Evolutionary conservation across 1,140 invertebrate genomes (phyloP).

Genomic region (Adoxophyes honmai): DNA sequence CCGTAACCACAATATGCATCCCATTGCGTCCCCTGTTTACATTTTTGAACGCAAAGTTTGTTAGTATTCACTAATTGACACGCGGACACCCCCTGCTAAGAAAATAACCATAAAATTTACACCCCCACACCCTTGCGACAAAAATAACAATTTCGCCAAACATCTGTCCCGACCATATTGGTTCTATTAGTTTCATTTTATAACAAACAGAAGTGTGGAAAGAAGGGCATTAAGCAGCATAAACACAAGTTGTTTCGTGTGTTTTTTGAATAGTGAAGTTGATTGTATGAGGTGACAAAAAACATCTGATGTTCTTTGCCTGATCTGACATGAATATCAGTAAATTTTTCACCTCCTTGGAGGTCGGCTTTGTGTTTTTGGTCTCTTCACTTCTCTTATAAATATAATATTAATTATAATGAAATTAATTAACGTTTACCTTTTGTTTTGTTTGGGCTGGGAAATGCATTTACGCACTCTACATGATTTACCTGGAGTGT

Average conservation of each 20-base stretch:
- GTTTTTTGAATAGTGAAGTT: too few relatives aligned
- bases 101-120: conserved; percentile 16
- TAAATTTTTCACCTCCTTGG: too few relatives aligned
- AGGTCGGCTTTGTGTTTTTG: too few relatives aligned
- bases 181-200: conserved; percentile 7
- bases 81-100: conserved; percentile 14
- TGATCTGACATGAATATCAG: too few relatives aligned
- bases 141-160: conserved; percentile 32
- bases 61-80: conserved; percentile 15
- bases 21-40: conserved; percentile 7
- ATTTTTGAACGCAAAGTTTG: conserved; percentile 11
- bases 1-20: conserved; percentile 6
- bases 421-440: too few relatives aligned
- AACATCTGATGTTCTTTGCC: too few relatives aligned
- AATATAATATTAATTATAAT: too few relatives aligned
- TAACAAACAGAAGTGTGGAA: conserved; percentile 4
- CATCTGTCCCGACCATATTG: conserved; percentile 27
- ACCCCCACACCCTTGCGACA: conserved; percentile 15
- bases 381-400: too few relatives aligned
- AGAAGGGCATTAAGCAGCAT: not conserved
- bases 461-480: too few relatives aligned
- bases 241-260: not conserved
- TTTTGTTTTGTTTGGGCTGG: too few relatives aligned
- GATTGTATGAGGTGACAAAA: too few relatives aligned
- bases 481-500: too few relatives aligned